phyloP scores from a whole-genome alignment of 2,113 vertebrate species.

The Rhizomys pruinosus region DNA sequence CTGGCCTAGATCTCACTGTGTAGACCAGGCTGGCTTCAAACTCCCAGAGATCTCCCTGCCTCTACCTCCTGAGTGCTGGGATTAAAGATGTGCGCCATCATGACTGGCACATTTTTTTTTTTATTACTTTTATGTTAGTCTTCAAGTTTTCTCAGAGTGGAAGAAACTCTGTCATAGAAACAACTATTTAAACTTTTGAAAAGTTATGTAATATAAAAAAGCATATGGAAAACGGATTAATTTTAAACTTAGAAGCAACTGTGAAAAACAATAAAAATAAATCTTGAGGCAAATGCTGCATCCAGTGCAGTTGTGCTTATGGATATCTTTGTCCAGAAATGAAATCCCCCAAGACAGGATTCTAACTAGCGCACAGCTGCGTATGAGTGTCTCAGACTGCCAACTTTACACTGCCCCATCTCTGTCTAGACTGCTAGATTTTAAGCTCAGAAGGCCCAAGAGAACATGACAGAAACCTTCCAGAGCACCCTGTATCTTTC shows the following conservation, averaged over 20 bases:
- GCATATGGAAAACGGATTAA: background rate
- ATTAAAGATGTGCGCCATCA: no score
- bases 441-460: background rate
- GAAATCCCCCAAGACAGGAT: background rate
- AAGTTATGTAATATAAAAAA: constrained; percentile 8
- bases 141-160: background rate
- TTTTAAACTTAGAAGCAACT: constrained; percentile 52
- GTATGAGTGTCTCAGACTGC: background rate
- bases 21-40: no score
- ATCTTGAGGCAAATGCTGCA: background rate
- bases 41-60: no score
- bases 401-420: background rate
- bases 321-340: constrained; percentile 32
- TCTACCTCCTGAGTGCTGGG: no score
- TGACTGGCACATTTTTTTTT: no score
- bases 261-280: constrained; percentile 48
- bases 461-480: background rate
- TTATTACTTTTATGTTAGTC: constrained; percentile 9
- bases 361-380: background rate
- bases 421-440: background rate
- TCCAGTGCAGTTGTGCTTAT: background rate
- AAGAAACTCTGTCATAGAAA: background rate
- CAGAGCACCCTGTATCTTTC: background rate
- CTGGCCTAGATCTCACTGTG: no score
- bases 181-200: background rate